Percentiles rank a stretch among this genome's conserved stretches.
Evolutionary conservation across 2,113 vertebrate species (phyloP).

Genomic region (Aleadryas rufinucha): DNA sequence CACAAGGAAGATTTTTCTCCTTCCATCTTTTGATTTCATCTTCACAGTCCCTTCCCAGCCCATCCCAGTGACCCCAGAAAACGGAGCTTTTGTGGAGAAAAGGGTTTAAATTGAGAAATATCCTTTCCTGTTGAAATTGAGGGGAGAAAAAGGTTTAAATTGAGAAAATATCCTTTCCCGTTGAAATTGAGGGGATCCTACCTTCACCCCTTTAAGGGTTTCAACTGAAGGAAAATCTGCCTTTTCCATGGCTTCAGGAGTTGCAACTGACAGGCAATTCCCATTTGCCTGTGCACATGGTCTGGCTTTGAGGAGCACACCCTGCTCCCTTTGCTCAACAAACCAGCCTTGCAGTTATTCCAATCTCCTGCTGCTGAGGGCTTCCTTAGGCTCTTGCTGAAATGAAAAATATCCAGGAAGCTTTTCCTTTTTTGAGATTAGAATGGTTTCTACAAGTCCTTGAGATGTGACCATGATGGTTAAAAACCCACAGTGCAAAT

Average conservation of each 20-base stretch:
- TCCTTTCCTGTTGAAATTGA: not conserved
- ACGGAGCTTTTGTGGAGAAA: not conserved
- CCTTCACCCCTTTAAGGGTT: not conserved
- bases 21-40: not conserved
- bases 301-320: not conserved
- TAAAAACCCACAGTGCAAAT: no score
- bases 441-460: not conserved
- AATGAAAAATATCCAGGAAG: not conserved
- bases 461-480: no score
- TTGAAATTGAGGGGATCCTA: not conserved
- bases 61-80: not conserved
- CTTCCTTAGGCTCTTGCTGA: not conserved
- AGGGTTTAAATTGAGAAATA: not conserved
- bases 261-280: no score
- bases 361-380: not conserved
- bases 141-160: no score
- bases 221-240: not conserved
- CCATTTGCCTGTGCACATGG: not conserved
- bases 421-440: not conserved
- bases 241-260: not conserved
- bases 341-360: not conserved
- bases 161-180: not conserved
- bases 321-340: not conserved
- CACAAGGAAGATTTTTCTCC: not conserved
- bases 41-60: not conserved